These are phyloP conservation scores for Congeria kusceri DNA, from an alignment of 2,888 invertebrate genomes.

Conservation along the genomic window DNA sequence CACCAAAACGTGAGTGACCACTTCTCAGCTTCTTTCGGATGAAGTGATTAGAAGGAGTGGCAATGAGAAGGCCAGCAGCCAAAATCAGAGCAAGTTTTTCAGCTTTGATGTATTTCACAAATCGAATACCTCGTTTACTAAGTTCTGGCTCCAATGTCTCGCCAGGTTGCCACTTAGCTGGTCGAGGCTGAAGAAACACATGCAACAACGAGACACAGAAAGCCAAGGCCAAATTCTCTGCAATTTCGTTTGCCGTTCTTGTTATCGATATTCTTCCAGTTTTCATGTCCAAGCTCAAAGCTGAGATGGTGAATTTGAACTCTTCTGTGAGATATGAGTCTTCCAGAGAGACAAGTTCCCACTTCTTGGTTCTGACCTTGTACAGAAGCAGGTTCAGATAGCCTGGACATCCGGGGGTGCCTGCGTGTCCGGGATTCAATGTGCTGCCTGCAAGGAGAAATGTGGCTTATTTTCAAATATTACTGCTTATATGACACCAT, in stretches of 20 bases:
- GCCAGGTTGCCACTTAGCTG: constrained; percentile 74
- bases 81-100: constrained; percentile 83
- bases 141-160: constrained; percentile 46
- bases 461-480: too few species aligned
- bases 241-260: constrained; percentile 78
- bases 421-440: constrained; percentile 57
- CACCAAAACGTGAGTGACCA: constrained; percentile 29
- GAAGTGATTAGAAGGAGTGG: constrained; percentile 81
- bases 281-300: constrained; percentile 77
- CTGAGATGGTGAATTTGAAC: constrained; percentile 70
- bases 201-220: constrained; percentile 86
- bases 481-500: too few species aligned
- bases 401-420: constrained; percentile 81
- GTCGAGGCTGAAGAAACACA: constrained; percentile 86
- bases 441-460: too few species aligned
- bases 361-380: constrained; percentile 69
- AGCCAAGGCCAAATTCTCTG: constrained; percentile 86
- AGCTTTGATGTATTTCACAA: constrained; percentile 66
- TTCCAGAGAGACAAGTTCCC: constrained; percentile 72
- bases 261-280: constrained; percentile 76
- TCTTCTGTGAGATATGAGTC: constrained; percentile 70
- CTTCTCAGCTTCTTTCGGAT: constrained; percentile 56
- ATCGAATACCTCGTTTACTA: constrained; percentile 45
- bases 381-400: constrained; percentile 78
- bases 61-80: constrained; percentile 85